Evolutionary conservation across 2,113 vertebrate species (phyloP).

Genomic region (Platysteira castanea): DNA sequence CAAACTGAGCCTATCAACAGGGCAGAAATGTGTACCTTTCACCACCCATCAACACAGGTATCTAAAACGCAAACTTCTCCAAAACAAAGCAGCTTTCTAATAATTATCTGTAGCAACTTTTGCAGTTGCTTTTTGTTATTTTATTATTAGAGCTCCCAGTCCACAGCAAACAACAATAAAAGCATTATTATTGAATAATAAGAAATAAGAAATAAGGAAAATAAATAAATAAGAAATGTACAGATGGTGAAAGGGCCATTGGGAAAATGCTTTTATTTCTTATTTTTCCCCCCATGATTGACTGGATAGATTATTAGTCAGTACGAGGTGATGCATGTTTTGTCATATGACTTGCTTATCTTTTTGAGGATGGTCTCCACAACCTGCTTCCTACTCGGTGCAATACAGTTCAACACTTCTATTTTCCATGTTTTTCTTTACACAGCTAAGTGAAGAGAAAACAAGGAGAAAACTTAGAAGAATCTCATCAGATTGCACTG

Average conservation of each 20-base stretch:
- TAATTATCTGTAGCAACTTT: neutral
- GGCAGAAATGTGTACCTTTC: neutral
- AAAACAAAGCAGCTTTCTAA: neutral
- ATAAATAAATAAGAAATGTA: no score
- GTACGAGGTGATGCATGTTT: neutral
- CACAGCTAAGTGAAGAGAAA: neutral
- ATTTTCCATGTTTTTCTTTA: neutral
- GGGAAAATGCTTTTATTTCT: no score
- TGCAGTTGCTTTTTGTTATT: neutral
- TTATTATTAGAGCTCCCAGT: neutral
- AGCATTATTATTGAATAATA: no score
- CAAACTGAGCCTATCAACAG: neutral
- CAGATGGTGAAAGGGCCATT: no score
- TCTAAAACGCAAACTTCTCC: neutral
- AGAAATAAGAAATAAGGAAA: no score
- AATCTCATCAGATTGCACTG: neutral
- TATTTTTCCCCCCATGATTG: neutral
- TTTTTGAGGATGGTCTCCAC: neutral
- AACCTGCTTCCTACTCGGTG: neutral
- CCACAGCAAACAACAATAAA: accelerated
- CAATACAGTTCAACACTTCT: neutral
- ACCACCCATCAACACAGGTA: neutral
- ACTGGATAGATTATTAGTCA: neutral
- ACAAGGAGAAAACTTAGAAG: neutral
- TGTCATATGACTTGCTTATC: neutral